phyloP scores from a whole-genome alignment of 2,797 vertebrate species.

The Diceros bicornis region DNA sequence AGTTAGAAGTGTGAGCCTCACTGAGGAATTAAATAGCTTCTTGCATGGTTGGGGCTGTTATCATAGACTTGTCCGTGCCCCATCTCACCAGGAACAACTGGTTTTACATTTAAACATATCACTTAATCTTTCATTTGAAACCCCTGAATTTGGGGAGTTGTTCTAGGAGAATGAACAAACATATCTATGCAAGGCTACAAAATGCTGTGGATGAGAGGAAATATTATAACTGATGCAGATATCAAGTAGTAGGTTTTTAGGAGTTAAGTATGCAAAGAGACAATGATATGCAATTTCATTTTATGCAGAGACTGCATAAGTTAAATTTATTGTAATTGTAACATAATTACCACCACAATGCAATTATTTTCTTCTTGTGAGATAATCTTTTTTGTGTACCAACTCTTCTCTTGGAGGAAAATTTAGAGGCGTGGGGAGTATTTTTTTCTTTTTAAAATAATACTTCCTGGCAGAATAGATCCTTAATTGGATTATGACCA shows the following conservation, averaged over 20 bases:
- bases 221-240: neutral
- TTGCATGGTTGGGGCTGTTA: neutral
- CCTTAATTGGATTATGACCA: slow-evolving; percentile 20
- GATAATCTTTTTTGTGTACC: neutral
- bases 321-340: neutral
- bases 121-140: neutral
- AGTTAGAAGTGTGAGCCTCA: no score
- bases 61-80: no score
- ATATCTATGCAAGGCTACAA: neutral
- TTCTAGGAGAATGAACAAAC: neutral
- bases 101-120: neutral
- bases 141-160: neutral
- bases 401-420: neutral
- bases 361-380: neutral
- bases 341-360: neutral
- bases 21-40: neutral
- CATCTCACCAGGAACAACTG: neutral
- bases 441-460: neutral
- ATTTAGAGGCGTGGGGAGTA: neutral
- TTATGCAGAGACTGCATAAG: neutral
- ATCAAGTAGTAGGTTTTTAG: neutral
- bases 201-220: neutral
- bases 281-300: neutral
- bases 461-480: neutral
- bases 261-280: neutral